Base-by-base conservation (phyloP, 2,113 vertebrate genomes). In the Brachionichthys hirsutus region DNA sequence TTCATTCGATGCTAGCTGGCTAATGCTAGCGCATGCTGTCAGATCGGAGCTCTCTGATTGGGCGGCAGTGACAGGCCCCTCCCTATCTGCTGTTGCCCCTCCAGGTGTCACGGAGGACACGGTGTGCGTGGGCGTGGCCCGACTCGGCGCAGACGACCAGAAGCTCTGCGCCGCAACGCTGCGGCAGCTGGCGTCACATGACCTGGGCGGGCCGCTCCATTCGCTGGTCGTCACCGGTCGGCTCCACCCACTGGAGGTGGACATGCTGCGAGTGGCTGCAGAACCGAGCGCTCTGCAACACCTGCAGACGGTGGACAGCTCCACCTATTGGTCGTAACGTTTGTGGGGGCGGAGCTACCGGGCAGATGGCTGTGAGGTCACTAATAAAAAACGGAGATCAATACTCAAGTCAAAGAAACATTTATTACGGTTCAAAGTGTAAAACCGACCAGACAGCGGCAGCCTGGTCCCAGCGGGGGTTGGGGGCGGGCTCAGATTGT, bases 241-340 rank as follows among this genome's bases (percentile, higher is more conserved):
- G 22, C 86, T 97, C 85, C 97, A 99, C 82, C 97, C 97, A 0
- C 82, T 99, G 81, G 97, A 99, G 88, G 62, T 93, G 62, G 97
- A 99, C 78, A 94, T 98, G 94, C 90, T 99, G 16, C 88, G 85
- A 51, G 84, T 95, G 8, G 95, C 94, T 67, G 87, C 92, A n/a
- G 76, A 90, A 41, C 75, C 87, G 2, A 78, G 84, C 0, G 80
- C 73, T 2, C 88, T 92, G 46, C 62, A 86, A 24, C 45, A 80
- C 40, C 85, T 88, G 24, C 75, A 49, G 17, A 44, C 42, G 67
- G 63, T 87, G 0, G 89, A 88, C 85, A 87, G 88, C 69, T 92
- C 92, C 41, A 91, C 90, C 0, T 92, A 70, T 4, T 91, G 52
- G 67, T 40, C 36, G 12, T 38, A 38, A 45, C 18, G 14, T 15